These are phyloP conservation scores for Eutrigla gurnardus DNA, from an alignment of 2,797 vertebrate species.

Conservation along the genomic window DNA sequence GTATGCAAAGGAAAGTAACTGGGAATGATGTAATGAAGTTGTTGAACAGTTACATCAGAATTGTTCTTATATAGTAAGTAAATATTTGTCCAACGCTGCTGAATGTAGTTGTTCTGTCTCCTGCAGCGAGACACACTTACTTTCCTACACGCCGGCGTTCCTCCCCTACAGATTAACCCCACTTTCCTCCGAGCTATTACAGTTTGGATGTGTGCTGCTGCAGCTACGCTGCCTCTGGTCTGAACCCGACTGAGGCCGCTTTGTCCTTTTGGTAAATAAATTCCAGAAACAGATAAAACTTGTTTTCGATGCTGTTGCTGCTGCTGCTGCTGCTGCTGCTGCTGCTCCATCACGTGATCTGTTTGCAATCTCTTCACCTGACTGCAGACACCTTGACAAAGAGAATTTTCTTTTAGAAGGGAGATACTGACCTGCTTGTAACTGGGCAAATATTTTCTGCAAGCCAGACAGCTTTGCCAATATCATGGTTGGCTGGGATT, in stretches of 20 bases:
- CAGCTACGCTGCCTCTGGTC: background rate
- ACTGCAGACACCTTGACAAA: constrained; percentile 65
- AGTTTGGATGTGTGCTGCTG: constrained; percentile 17
- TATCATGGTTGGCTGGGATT: constrained; percentile 79
- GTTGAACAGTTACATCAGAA: background rate
- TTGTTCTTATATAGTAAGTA: background rate
- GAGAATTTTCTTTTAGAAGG: constrained; percentile 68
- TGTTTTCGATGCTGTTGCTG: constrained; percentile 1
- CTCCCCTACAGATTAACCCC: constrained; percentile 13
- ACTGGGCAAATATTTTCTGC: constrained; percentile 76
- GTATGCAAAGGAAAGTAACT: background rate
- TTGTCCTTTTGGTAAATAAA: constrained; percentile 41
- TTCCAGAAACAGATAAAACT: constrained; percentile 32
- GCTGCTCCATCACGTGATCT: constrained; percentile 32
- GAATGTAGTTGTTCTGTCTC: constrained; percentile 24
- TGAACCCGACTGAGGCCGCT: constrained; percentile 12
- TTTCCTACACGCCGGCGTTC: background rate
- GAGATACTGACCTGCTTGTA: constrained; percentile 67
- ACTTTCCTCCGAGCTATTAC: constrained; percentile 26
- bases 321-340: constrained; percentile 1
- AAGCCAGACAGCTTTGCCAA: constrained; percentile 76
- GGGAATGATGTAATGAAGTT: background rate
- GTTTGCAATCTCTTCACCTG: constrained; percentile 56
- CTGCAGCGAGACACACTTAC: background rate
- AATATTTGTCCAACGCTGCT: background rate